Evolutionary conservation across 2,888 invertebrate species (phyloP), one percentile per base, ranked within the genome.

Genomic region (Drosophila austrosaltans): DNA sequence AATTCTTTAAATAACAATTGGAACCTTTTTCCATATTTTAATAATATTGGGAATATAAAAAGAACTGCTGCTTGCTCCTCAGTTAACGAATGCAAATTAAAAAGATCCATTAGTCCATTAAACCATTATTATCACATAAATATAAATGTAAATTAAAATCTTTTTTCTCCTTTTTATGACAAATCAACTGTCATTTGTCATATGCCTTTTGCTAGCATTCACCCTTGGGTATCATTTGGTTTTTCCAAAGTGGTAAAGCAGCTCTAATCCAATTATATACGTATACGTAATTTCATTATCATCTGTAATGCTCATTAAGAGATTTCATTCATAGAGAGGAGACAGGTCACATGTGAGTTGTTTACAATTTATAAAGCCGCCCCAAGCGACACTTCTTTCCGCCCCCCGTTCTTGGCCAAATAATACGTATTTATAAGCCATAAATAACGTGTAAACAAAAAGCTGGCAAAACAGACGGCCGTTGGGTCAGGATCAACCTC

Each of bases 361-460:
- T 79, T 85, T 87, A 75, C 82, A 85, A 72, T 73, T 85, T 69
- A 54, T 48, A 79, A 71, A 72, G 66, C 64, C 66, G 53, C 74
- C 63, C 44, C 36, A 6, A 64, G 61, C 64, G 61, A 25, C 48
- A 48, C 25, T 25, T 48, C 10, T 10, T 48, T 25, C 22, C 10
- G 16, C 48, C 48, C 48, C 48, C 22, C 25, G n/a, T 28, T 5
- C 22, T 57, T 32, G 20, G 39, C 61, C 48, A 63, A 69, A 72
- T 68, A 53, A 70, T 79, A 77, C 72, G 83, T 83, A 88, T 88
- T 84, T 84, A 81, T 77, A 84, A 84, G 83, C 84, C 88, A 84
- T 84, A 84, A 84, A 84, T 84, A 84, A 88, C 78, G 84, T 83
- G 83, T 81, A 83, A 83, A 83, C 83, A 88, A 81, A 86, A 81